A percentile compares a stretch with the other conserved stretches of the same genome.
Conservation (phyloP, 2,797 vertebrate genomes). For the Ctenosaura bakeri region DNA sequence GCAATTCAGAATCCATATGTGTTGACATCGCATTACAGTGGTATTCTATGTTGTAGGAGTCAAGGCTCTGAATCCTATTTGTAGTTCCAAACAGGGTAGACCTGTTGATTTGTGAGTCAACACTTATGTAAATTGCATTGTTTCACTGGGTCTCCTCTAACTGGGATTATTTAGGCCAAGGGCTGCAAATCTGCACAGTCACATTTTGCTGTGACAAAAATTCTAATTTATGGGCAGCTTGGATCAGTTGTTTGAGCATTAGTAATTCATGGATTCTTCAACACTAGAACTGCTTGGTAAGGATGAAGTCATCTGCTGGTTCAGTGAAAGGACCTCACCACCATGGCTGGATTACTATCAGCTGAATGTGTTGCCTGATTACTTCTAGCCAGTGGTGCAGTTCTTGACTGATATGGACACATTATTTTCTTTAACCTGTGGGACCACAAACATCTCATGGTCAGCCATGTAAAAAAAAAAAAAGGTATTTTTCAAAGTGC, state of each 20-base stretch:
- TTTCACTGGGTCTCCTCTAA: too few relatives aligned
- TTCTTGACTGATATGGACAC: background rate
- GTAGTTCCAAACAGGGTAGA: background rate
- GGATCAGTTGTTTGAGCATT: background rate
- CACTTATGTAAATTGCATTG: too few relatives aligned
- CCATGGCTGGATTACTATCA: background rate
- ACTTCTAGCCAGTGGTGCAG: background rate
- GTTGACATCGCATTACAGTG: background rate
- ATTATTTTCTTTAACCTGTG: background rate
- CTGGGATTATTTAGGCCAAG: too few relatives aligned
- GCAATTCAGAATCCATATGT: constrained; percentile 15
- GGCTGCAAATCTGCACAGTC: too few relatives aligned
- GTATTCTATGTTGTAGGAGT: background rate
- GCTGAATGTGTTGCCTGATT: background rate
- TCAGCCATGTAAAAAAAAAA: background rate
- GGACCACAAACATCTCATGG: background rate
- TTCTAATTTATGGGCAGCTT: background rate
- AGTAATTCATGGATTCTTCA: background rate
- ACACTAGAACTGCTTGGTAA: background rate
- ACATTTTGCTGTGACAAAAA: constrained; percentile 8
- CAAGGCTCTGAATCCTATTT: too few relatives aligned
- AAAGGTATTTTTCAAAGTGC: too few relatives aligned
- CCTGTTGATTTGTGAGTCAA: too few relatives aligned
- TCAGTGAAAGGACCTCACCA: background rate
- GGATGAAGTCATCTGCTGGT: background rate